Conservation (phyloP, 1,140 invertebrate species). For the Listronotus bonariensis region DNA sequence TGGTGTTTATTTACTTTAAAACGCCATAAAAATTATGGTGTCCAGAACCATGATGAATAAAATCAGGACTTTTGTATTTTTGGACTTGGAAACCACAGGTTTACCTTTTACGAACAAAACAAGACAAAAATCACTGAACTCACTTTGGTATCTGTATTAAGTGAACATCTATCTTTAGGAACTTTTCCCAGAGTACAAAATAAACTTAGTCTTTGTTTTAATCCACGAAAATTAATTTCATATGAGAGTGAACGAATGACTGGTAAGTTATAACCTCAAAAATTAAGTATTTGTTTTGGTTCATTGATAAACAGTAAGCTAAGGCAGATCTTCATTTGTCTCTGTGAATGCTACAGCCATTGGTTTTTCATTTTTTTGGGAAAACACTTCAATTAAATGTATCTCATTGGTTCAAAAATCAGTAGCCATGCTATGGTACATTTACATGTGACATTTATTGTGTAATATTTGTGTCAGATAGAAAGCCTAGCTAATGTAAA, state of each 20-base stretch:
- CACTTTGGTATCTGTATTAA: constrained; percentile 60
- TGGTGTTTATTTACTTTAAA: no score
- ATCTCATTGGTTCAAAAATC: no score
- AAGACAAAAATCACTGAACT: constrained; percentile 67
- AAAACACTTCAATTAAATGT: no score
- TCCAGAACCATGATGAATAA: no score
- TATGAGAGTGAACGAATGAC: constrained; percentile 57
- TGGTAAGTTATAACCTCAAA: constrained; percentile 56
- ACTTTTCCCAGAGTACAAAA: constrained; percentile 62
- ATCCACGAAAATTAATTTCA: constrained; percentile 62
- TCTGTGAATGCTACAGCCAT: no score
- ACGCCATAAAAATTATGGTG: no score
- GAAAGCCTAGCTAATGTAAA: no score
- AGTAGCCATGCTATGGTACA: no score
- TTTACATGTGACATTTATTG: no score
- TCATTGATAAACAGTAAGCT: not conserved
- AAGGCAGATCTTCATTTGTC: not conserved
- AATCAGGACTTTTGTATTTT: constrained; percentile 65
- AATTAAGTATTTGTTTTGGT: not conserved
- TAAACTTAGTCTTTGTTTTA: constrained; percentile 67
- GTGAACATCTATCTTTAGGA: constrained; percentile 55
- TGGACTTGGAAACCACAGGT: constrained; percentile 70
- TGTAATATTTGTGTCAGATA: no score
- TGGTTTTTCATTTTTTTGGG: no score
- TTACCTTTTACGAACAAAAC: constrained; percentile 59